A percentile compares a stretch with the other conserved stretches of the same genome.
Conservation (phyloP, 2,888 invertebrate genomes). For the Dryococelus australis region DNA sequence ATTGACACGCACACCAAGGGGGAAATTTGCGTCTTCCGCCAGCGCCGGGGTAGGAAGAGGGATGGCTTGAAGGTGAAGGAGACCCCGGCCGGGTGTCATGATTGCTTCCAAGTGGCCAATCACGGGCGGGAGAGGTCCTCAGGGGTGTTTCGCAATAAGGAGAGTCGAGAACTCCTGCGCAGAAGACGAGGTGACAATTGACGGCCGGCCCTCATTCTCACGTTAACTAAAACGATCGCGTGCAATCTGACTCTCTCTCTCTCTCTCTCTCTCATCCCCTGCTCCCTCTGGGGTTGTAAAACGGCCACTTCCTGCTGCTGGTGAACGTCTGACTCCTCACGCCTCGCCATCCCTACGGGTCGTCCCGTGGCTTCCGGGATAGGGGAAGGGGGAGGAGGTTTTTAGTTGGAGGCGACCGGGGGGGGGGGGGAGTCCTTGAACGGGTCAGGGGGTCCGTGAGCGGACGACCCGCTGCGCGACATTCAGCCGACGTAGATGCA, state of each 20-base stretch:
- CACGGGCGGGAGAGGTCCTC: neutral
- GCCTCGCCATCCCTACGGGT: neutral
- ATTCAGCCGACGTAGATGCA: neutral
- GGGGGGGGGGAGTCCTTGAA: neutral
- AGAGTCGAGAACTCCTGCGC: neutral
- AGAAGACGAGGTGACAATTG: constrained; percentile 4
- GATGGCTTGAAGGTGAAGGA: too few relatives aligned
- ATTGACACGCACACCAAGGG: neutral
- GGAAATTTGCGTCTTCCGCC: neutral
- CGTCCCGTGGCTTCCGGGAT: neutral
- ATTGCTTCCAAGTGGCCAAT: neutral
- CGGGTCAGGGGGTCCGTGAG: neutral
- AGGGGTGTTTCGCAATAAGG: neutral
- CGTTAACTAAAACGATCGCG: neutral
- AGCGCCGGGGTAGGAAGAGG: neutral
- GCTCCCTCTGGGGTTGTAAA: neutral
- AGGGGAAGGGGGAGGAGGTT: neutral
- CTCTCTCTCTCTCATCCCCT: neutral
- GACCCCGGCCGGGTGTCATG: neutral
- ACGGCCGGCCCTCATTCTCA: neutral
- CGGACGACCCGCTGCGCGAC: neutral
- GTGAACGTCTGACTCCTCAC: neutral
- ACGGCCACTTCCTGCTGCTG: neutral
- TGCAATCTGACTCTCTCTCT: neutral
- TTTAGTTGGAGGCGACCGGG: neutral